Conservation (phyloP, 2,113 vertebrate genomes). For the Plectropomus leopardus region DNA sequence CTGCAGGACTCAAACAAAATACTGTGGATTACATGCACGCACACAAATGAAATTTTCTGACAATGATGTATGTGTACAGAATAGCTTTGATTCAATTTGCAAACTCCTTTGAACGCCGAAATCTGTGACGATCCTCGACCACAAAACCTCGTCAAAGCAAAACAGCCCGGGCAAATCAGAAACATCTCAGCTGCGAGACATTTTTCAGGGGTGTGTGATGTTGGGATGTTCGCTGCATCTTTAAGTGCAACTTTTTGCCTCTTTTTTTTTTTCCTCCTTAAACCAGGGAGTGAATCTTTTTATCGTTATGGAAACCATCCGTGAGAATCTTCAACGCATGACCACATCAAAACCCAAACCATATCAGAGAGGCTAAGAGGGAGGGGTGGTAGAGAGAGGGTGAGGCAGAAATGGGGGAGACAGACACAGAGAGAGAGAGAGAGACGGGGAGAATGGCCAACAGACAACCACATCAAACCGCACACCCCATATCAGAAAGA, state of each 20-base stretch:
- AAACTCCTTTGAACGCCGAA: slow-evolving; percentile 64
- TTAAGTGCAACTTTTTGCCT: slow-evolving; percentile 47
- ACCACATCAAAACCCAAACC: slow-evolving; percentile 80
- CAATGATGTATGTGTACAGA: slow-evolving; percentile 62
- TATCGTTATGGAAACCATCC: slow-evolving; percentile 80
- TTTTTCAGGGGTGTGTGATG: slow-evolving; percentile 21
- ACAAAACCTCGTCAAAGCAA: slow-evolving; percentile 69
- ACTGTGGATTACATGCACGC: slow-evolving; percentile 18
- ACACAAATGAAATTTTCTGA: slow-evolving; percentile 29
- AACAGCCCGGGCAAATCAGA: slow-evolving; percentile 70
- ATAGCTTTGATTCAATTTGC: slow-evolving; percentile 66
- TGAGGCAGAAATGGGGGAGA: slow-evolving; percentile 6
- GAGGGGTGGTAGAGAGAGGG: slow-evolving; percentile 37
- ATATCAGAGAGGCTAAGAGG: slow-evolving; percentile 70
- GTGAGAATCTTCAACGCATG: slow-evolving; percentile 75
- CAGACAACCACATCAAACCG: slow-evolving; percentile 75
- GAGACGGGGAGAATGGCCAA: slow-evolving; percentile 60
- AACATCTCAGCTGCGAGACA: slow-evolving; percentile 63
- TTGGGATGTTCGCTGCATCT: slow-evolving; percentile 47
- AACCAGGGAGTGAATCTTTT: slow-evolving; percentile 66
- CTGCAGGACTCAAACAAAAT: slow-evolving; percentile 6
- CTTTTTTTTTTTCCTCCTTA: not conserved
- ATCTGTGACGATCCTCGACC: slow-evolving; percentile 63
- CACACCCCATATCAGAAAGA: slow-evolving; percentile 70
- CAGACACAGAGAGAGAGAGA: slow-evolving; percentile 13